These are phyloP conservation scores for Heliconius eleuchia DNA, from an alignment of 1,140 invertebrate species.

Conservation along the genomic window DNA sequence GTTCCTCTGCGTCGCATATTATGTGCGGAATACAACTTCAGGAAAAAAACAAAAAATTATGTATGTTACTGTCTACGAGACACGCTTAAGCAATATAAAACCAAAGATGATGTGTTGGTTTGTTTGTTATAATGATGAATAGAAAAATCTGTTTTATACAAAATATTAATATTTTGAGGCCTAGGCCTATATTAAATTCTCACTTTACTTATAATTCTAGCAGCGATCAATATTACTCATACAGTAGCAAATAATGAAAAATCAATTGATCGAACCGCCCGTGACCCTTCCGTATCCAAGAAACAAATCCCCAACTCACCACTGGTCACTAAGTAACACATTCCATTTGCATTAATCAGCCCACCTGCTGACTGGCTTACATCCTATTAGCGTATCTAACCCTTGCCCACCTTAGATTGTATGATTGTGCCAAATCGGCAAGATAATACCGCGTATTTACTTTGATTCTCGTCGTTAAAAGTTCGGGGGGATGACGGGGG, in stretches of 20 bases:
- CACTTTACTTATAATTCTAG: background rate
- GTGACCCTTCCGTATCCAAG: slow-evolving; percentile 20
- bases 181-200: background rate
- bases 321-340: slow-evolving; percentile 45
- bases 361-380: slow-evolving; percentile 45
- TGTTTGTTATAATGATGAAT: too few species aligned
- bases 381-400: slow-evolving; percentile 40
- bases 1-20: too few species aligned
- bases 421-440: slow-evolving; percentile 76
- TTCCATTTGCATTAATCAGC: slow-evolving; percentile 39
- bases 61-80: too few species aligned
- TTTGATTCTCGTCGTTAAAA: slow-evolving; percentile 80
- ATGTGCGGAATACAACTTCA: too few species aligned
- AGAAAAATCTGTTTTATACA: too few species aligned
- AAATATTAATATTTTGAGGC: too few species aligned
- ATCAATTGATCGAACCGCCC: background rate
- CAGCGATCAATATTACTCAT: background rate
- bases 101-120: too few species aligned
- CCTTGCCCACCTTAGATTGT: slow-evolving; percentile 38
- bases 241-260: background rate
- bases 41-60: too few species aligned
- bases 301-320: slow-evolving; percentile 38
- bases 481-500: slow-evolving; percentile 75
- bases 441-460: slow-evolving; percentile 78
- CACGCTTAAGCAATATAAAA: too few species aligned